A percentile compares a stretch with the other conserved stretches of the same genome.
These are phyloP conservation scores for Cynodonichthys magdalenae DNA, from an alignment of 2,797 vertebrate genomes.

Conservation along the genomic window DNA sequence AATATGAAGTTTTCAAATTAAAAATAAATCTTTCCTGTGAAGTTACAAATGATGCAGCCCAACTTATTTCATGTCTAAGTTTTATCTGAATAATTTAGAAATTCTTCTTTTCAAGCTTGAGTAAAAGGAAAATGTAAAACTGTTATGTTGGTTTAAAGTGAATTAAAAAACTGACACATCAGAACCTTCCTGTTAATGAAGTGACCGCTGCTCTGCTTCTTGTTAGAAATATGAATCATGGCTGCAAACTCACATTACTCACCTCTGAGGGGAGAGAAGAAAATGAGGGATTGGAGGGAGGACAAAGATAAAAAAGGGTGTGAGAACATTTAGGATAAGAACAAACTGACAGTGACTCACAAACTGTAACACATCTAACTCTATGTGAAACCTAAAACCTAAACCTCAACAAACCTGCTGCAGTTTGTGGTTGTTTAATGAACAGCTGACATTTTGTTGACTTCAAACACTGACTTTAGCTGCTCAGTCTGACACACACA, in stretches of 20 bases:
- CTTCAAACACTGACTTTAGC: constrained; percentile 56
- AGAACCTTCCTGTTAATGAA: constrained; percentile 47
- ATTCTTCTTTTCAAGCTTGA: no score
- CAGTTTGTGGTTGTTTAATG: constrained; percentile 26
- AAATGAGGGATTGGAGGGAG: constrained; percentile 37
- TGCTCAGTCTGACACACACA: constrained; percentile 22
- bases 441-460: constrained; percentile 53
- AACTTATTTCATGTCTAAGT: no score
- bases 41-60: no score
- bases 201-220: constrained; percentile 55
- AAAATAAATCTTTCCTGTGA: no score
- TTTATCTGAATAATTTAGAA: no score
- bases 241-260: constrained; percentile 36
- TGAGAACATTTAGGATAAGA: constrained; percentile 24
- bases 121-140: no score
- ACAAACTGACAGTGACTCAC: constrained; percentile 5
- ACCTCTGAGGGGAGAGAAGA: neutral
- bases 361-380: neutral
- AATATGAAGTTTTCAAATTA: no score
- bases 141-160: no score
- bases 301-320: constrained; percentile 1
- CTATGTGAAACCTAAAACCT: constrained; percentile 10
- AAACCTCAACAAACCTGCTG: constrained; percentile 7
- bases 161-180: neutral
- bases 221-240: constrained; percentile 69